Evolutionary conservation across 1,140 invertebrate species (phyloP), one percentile per base, ranked within the genome.

Genomic region (Aphelenchoides avenae): DNA sequence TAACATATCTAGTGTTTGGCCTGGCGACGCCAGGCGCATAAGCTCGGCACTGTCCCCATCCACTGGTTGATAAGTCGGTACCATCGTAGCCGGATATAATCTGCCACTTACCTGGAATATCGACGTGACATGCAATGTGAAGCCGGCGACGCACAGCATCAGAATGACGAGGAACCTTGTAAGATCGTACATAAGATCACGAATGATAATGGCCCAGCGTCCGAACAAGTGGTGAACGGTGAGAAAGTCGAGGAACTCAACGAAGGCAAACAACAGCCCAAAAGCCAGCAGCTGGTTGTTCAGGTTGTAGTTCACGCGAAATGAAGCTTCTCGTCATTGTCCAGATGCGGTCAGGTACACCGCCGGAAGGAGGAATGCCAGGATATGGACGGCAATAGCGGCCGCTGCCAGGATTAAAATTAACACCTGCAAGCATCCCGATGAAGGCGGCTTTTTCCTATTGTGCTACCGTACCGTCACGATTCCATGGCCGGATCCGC

Each of bases 201-300:
- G 66, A 65, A 86, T 85, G 66, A 86, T 85, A 52, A 86, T 84
- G 3, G 84, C 83, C 94, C 94, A 98, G 0, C 94, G 94, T 33
- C 94, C 94, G 75, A 99, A 99, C 0, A 98, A 82, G 79, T 98
- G 90, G 80, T 98, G 94, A 77, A 99, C 97, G 5, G 92, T 95
- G 9, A 82, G 66, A 53, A 82, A 82, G 63, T 98, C 94, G 57
- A 98, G 80, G 67, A 96, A 89, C 79, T 96, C 91, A 7, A 97
- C 90, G 79, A 93, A 98, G 42, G 90, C 89, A 57, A 96, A 81
- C 40, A 98, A 82, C 73, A 97, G 87, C 46, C 89, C 89, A 66
- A 94, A 82, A 0, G 91, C 92, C 66, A 98, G 89, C 64, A 95
- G 85, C 80, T 97, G 92, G 81, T 98, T 98, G 36, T 93, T n/a